Base-by-base conservation (phyloP, 2,113 vertebrate species). In the Takifugu bimaculatus region DNA sequence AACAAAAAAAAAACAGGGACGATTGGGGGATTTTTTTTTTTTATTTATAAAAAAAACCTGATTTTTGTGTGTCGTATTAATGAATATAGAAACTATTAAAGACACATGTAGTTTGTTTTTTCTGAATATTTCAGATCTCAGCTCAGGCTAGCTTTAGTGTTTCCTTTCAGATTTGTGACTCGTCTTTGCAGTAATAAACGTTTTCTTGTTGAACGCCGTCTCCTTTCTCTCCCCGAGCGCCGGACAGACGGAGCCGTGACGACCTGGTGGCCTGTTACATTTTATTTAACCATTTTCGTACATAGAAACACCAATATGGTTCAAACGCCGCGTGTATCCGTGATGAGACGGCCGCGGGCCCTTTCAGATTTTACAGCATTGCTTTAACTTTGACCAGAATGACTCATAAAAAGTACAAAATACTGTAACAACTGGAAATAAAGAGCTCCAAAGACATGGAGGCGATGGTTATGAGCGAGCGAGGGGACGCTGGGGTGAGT, bases 71-170 rank as follows among this genome's bases (percentile, higher is more conserved):
- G 90, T 92, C 87, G 78, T 90, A 87, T 83, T 87, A 87, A 90
- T 87, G 86, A 86, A 74, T 88, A 89, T 89, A 90, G 87, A 83
- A 90, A 90, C 75, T 90, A 91, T 91, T 87, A 85, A 87, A 86
- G 91, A 92, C 90, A 92, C 91, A 91, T 91, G 89, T 92, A 92
- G 91, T 92, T 91, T 88, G 83, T 85, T 91, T 91, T 35, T 91
- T 91, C 91, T 92, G 91, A 92, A 92, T 92, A 92, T 92, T 92
- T 92, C 91, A 92, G 91, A 92, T 88, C 88, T 90, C 86, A 89
- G 90, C 91, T 92, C 91, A 92, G 91, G 91, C 91, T 92, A 92
- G 91, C 90, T 92, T 90, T 92, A 89, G 90, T 91, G 91, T 91
- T 91, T 91, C 89, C 89, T 92, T 90, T 91, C 88, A 82, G n/a